Conservation (phyloP, 2,888 invertebrate species). For the Reticulitermes lucifugus region DNA sequence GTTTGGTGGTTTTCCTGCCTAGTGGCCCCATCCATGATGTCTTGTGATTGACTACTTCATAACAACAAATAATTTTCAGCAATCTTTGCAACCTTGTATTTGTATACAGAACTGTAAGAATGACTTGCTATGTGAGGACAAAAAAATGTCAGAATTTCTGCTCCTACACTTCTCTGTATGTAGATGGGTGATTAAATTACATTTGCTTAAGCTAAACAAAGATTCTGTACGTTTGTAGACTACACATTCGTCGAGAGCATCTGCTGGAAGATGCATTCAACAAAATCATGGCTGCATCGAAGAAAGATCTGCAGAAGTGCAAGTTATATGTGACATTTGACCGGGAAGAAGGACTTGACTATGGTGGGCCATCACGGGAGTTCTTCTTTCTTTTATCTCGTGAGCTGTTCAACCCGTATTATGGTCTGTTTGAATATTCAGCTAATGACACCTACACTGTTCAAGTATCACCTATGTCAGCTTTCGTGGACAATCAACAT, state of each 20-base stretch:
- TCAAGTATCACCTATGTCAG: constrained; percentile 94
- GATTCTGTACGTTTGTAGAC: constrained; percentile 67
- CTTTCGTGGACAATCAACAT: constrained; percentile 96
- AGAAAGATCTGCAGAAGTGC: constrained; percentile 95
- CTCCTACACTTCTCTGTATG: too few species aligned
- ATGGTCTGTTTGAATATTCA: constrained; percentile 97
- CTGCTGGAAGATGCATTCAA: constrained; percentile 96
- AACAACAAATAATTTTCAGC: too few species aligned
- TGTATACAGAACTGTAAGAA: too few species aligned
- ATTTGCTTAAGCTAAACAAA: too few species aligned
- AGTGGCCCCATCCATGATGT: too few species aligned
- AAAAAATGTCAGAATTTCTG: too few species aligned
- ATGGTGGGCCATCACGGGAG: constrained; percentile 97
- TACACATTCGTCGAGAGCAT: constrained; percentile 93
- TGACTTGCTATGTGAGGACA: too few species aligned
- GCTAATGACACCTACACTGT: constrained; percentile 98
- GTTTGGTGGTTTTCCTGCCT: too few species aligned
- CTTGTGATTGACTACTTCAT: too few species aligned
- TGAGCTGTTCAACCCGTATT: constrained; percentile 98
- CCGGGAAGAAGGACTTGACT: constrained; percentile 97
- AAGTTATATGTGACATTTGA: constrained; percentile 94
- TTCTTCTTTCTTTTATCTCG: constrained; percentile 98
- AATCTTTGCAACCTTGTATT: too few species aligned
- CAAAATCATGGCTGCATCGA: constrained; percentile 95
- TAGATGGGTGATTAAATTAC: too few species aligned